Evolutionary conservation across 2,797 vertebrate genomes (phyloP).

Genomic region (Chiloscyllium punctatum): DNA sequence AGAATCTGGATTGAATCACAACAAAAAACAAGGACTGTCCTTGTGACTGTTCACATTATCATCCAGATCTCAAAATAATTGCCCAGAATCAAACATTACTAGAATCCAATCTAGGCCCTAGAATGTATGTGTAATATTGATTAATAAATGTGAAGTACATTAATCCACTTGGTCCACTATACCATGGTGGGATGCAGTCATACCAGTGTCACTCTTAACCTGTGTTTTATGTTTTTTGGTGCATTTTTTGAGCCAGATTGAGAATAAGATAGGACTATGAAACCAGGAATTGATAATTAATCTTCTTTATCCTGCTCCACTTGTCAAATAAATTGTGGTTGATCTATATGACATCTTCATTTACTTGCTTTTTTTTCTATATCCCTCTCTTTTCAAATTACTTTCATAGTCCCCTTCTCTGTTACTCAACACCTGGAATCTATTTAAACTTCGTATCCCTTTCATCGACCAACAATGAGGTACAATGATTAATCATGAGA

Average conservation of each 20-base stretch:
- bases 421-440: neutral
- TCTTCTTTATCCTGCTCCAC: neutral
- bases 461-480: neutral
- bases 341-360: neutral
- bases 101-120: neutral
- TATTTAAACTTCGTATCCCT: neutral
- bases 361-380: neutral
- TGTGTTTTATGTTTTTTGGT: neutral
- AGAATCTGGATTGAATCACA: neutral
- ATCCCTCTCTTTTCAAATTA: neutral
- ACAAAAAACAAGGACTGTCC: neutral
- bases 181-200: neutral
- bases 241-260: neutral
- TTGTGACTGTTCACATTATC: neutral
- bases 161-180: neutral
- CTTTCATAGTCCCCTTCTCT: neutral
- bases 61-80: neutral
- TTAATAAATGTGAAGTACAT: neutral
- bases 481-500: neutral
- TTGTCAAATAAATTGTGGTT: neutral
- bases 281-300: neutral
- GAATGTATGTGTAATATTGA: neutral
- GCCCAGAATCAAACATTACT: neutral
- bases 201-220: neutral
- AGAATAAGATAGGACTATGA: neutral